Evolutionary conservation across 2,113 vertebrate genomes (phyloP).

Genomic region (Ovis aries): ARS-UI_Ramb_v3.0 NC_056064.1:57096001-57096500

Average conservation of each 20-base stretch:
- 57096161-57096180: not conserved
- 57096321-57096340: not conserved
- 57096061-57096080: fast-evolving
- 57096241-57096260: not conserved
- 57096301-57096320: not conserved
- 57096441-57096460: not conserved
- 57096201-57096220: not conserved
- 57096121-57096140: not conserved
- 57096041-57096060: fast-evolving
- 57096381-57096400: not conserved
- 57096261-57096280: not conserved
- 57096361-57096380: not conserved
- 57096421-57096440: not conserved
- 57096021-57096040: fast-evolving
- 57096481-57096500: not conserved
- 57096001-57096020: not conserved
- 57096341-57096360: not conserved
- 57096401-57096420: not conserved
- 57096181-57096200: not conserved
- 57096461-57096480: not conserved
- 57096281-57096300: not conserved
- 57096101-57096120: not conserved
- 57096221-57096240: not conserved
- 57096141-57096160: not conserved
- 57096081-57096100: not conserved